Base-by-base conservation (phyloP, 2,113 vertebrate genomes). In the Cyanoliseus patagonus region DNA sequence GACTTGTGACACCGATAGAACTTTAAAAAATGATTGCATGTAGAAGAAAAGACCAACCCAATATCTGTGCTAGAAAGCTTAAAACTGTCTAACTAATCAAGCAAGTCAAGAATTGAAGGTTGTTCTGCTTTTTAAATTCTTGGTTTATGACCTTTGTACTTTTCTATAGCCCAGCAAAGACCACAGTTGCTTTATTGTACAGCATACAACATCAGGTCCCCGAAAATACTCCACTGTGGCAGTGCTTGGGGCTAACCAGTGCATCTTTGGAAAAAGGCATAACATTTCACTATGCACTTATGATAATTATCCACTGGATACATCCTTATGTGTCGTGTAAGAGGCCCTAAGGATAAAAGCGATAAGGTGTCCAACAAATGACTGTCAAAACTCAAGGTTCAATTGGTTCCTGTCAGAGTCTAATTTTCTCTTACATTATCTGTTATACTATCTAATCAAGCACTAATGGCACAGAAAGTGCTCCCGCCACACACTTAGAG, bases 341-440 rank as follows among this genome's bases (percentile, higher is more conserved):
- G 70, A 94, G 39, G 52, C 52, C 67, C 84, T 82, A 63, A 86
- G 70, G 49, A 89, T 92, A 89, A 92, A 95, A 89, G 81, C 51
- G 66, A 37, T 85, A 92, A 95, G 69, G 44, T 91, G 70, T 75
- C 83, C 88, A 94, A 74, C 39, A 91, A 70, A 85, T 69, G 77
- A 91, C 80, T 92, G 81, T 96, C 91, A 95, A 94, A 97, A 94
- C 86, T 87, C 88, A 66, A 77, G 86, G 74, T 95, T 97, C 92
- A 95, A 95, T 91, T 94, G 94, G 91, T 95, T 91, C 95, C 97
- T 96, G 76, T 76, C 88, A 23, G 28, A 92, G 83, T 90, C 95
- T 96, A 95, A 97, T 96, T 95, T 91, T 86, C 75, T 92, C 83
- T 97, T 80, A 64, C 79, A 91, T 97, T 97, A 93, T 97, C 92